Base-by-base conservation (phyloP, 2,797 vertebrate species). In the Anolis apletophallus region DNA sequence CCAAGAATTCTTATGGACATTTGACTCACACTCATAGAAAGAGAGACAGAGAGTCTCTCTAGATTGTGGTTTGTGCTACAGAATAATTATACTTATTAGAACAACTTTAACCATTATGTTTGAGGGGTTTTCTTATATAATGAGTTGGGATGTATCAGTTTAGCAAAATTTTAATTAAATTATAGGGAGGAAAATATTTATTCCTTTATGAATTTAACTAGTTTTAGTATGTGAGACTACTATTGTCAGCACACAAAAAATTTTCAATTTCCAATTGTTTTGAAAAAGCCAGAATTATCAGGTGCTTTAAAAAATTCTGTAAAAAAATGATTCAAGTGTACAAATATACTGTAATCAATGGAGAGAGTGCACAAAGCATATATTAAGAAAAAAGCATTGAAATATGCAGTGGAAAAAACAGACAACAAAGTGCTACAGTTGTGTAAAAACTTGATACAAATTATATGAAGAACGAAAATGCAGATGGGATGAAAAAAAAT, bases 101-200 rank as follows among this genome's bases (percentile, higher is more conserved):
- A 69, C 16, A 80, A 36, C 50, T n/a, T 76, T 13, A 26, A 85
- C 2, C 5, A 61, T 88, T 77, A 88, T 89, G n/a, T 23, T 19
- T 90, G 40, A 84, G n/a, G n/a, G 29, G 80, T 36, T 16, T 90
- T 92, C 1, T 32, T 54, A 84, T 87, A 85, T 5, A 52, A 26
- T 67, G 12, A 91, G 5, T 21, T 68, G 32, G 90, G 10, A 21
- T 89, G 29, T 40, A 88, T 32, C 32, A 88, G 64, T 0, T 9
- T 78, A 23, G 86, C 8, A 86, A 82, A 90, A 87, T 93, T 90
- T 81, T 88, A 84, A 90, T 84, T 10, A 74, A 71, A 10, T 68
- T 7, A 8, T 12, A 68, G 29, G 32, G 67, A n/a, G 32, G 67
- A 26, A 13, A 68, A 46, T 46, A 46, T 57, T 57, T 59, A 19